Evolutionary conservation across 2,797 vertebrate genomes (phyloP).

Genomic region (Iguana delicatissima): DNA sequence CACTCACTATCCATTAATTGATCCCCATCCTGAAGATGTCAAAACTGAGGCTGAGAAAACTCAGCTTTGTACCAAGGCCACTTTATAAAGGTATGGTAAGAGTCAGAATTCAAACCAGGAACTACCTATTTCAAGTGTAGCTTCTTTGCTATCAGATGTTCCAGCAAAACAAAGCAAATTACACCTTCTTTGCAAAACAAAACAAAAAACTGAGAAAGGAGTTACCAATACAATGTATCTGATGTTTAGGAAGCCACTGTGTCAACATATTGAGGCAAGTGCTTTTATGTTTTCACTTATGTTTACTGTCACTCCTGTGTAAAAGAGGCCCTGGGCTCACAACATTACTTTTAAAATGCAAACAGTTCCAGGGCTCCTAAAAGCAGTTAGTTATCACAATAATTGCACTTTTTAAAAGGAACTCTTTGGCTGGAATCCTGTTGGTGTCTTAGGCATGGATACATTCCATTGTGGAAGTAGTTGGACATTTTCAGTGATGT

Average conservation of each 20-base stretch:
- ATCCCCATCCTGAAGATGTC: neutral
- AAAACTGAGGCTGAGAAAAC: neutral
- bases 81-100: neutral
- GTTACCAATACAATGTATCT: neutral
- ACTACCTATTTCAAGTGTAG: too few relatives aligned
- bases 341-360: neutral
- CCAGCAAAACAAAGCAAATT: too few relatives aligned
- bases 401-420: neutral
- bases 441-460: too few relatives aligned
- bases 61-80: neutral
- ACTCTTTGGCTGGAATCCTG: neutral
- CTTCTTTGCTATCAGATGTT: neutral
- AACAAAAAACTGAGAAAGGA: neutral
- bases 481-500: too few relatives aligned
- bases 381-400: neutral
- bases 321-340: neutral
- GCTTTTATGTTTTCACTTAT: neutral
- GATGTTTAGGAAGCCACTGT: neutral
- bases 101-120: neutral
- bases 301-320: neutral
- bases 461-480: too few relatives aligned
- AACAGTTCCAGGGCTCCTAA: neutral
- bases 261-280: neutral
- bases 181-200: too few relatives aligned
- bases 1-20: neutral